Evolutionary conservation across 2,113 vertebrate species (phyloP).

Genomic region (Trochalopteron elliotii): DNA sequence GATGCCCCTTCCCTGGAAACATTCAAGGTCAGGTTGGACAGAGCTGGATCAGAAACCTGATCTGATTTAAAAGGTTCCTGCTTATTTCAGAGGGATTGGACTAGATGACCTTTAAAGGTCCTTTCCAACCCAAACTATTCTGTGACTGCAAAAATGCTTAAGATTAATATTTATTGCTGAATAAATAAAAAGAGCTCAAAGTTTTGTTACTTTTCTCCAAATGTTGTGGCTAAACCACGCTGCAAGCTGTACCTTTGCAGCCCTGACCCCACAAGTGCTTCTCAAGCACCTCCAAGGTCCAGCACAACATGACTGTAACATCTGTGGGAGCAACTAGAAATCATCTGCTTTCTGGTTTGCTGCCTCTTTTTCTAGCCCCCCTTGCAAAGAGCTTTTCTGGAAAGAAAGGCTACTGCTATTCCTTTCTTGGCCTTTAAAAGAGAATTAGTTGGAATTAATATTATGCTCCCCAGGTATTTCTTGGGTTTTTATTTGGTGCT

Average conservation of each 20-base stretch:
- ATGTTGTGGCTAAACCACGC: neutral
- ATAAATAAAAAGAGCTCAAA: neutral
- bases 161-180: constrained; percentile 23
- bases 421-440: neutral
- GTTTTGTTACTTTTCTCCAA: neutral
- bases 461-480: neutral
- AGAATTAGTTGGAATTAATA: neutral
- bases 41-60: neutral
- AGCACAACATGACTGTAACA: neutral
- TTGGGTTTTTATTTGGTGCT: neutral
- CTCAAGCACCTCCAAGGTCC: neutral
- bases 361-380: neutral
- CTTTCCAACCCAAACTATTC: neutral
- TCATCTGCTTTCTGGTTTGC: neutral
- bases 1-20: neutral
- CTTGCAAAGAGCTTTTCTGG: neutral
- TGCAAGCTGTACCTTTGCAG: neutral
- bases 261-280: neutral
- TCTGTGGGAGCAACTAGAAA: neutral
- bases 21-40: neutral
- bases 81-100: neutral
- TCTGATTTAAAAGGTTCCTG: neutral
- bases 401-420: neutral
- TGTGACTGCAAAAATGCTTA: neutral
- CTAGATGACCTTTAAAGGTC: neutral